Conservation (phyloP, 2,113 vertebrate genomes). For the Spermophilus dauricus region DNA sequence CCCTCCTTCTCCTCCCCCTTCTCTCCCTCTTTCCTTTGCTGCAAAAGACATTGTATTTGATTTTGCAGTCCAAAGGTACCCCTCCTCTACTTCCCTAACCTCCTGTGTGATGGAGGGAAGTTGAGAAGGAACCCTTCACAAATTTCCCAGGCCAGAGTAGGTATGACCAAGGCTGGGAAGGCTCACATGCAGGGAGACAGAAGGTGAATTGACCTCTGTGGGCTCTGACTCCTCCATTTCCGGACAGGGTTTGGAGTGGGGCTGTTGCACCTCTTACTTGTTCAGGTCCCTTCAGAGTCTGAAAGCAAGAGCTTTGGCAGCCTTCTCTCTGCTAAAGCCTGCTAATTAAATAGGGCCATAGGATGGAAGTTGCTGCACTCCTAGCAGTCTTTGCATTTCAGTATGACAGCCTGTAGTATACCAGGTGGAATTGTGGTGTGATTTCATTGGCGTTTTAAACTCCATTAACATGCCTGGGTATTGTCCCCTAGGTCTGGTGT, state of each 20-base stretch:
- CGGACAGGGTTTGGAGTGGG: slow-evolving; percentile 25
- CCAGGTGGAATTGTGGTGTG: background rate
- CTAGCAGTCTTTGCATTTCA: slow-evolving; percentile 44
- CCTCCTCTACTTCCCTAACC: background rate
- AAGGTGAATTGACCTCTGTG: background rate
- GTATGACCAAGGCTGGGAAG: background rate
- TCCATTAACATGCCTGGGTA: slow-evolving; percentile 41
- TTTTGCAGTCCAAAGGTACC: background rate
- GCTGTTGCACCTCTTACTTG: background rate
- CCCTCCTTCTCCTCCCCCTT: accelerated
- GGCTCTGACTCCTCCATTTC: background rate
- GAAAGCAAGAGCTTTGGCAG: slow-evolving; percentile 28
- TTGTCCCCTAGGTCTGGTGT: slow-evolving; percentile 15
- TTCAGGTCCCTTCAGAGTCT: slow-evolving; percentile 33
- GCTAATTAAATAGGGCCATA: slow-evolving; percentile 69
- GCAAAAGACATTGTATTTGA: background rate
- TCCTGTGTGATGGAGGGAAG: background rate
- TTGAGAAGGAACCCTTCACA: slow-evolving; percentile 1
- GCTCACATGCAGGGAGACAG: background rate
- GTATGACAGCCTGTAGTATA: background rate
- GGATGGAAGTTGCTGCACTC: slow-evolving; percentile 62
- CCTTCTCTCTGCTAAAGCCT: slow-evolving; percentile 40
- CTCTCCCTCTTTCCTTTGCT: background rate
- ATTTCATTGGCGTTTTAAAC: slow-evolving; percentile 53
- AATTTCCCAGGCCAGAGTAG: background rate